Conservation (phyloP, 2,797 vertebrate species). For the Coregonus suidteri region DNA sequence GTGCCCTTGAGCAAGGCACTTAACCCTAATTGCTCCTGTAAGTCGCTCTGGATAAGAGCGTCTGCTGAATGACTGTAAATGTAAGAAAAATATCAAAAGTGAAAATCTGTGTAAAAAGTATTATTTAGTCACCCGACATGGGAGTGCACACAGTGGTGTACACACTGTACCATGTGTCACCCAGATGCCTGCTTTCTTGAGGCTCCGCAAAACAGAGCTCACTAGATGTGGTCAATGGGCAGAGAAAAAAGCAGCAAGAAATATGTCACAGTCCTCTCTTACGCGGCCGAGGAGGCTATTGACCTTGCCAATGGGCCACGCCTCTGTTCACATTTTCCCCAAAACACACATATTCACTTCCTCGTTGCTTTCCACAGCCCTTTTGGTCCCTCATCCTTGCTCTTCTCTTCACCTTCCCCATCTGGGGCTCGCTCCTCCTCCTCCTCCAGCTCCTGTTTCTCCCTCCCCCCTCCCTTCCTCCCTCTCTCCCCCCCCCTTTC, state of each 20-base stretch:
- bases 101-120: conserved; percentile 16
- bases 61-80: too few species aligned
- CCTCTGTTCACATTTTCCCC: conserved; percentile 7
- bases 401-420: not conserved
- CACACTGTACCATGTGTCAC: conserved; percentile 54
- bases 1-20: too few species aligned
- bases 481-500: conserved; percentile 8
- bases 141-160: conserved; percentile 12
- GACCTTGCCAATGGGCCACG: conserved; percentile 37
- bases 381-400: too few species aligned
- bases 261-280: conserved; percentile 27
- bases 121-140: conserved; percentile 20
- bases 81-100: not conserved
- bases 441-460: not conserved
- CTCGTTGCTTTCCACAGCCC: not conserved
- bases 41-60: too few species aligned
- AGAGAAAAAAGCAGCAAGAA: conserved; percentile 20
- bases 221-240: conserved; percentile 45
- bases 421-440: conserved; percentile 2
- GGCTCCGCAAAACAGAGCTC: conserved; percentile 47
- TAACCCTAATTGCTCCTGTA: too few species aligned
- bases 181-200: conserved; percentile 55
- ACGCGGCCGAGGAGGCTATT: conserved; percentile 32
- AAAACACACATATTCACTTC: too few species aligned
- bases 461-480: conserved; percentile 2